Evolutionary conservation across 2,113 vertebrate species (phyloP).

Genomic region (Vidua macroura): DNA sequence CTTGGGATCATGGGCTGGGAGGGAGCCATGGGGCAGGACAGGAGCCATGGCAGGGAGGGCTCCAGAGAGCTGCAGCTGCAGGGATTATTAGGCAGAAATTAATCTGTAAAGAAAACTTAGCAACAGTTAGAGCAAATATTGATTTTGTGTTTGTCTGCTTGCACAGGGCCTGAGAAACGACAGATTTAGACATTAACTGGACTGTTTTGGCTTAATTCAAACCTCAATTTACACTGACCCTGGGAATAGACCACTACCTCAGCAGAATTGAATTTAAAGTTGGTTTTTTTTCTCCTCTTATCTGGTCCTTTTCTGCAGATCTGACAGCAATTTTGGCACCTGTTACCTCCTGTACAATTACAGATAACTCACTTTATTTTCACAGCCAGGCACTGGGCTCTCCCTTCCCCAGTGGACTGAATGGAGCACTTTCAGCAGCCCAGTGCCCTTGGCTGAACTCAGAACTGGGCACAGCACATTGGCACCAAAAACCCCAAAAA

Average conservation of each 20-base stretch:
- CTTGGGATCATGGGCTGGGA: rapidly evolving
- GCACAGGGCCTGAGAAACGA: neutral
- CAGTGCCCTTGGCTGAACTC: neutral
- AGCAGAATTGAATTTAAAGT: neutral
- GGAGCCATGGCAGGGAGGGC: rapidly evolving
- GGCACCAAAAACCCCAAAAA: rapidly evolving
- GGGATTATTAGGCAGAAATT: neutral
- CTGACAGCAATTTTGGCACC: neutral
- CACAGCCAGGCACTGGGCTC: neutral
- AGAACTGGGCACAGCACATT: neutral
- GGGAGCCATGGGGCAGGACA: neutral
- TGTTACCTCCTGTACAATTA: neutral
- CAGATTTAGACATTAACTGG: neutral
- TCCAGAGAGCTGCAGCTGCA: neutral
- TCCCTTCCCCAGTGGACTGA: neutral
- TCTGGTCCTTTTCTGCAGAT: neutral
- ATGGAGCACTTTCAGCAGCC: rapidly evolving
- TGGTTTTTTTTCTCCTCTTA: neutral
- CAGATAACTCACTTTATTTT: neutral
- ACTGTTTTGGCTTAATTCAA: conserved; percentile 17
- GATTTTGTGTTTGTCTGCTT: conserved; percentile 21
- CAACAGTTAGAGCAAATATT: neutral
- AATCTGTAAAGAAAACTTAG: conserved; percentile 19
- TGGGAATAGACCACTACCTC: neutral
- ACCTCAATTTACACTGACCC: neutral